Conservation (phyloP, 2,113 vertebrate species). For the Perca fluviatilis region DNA sequence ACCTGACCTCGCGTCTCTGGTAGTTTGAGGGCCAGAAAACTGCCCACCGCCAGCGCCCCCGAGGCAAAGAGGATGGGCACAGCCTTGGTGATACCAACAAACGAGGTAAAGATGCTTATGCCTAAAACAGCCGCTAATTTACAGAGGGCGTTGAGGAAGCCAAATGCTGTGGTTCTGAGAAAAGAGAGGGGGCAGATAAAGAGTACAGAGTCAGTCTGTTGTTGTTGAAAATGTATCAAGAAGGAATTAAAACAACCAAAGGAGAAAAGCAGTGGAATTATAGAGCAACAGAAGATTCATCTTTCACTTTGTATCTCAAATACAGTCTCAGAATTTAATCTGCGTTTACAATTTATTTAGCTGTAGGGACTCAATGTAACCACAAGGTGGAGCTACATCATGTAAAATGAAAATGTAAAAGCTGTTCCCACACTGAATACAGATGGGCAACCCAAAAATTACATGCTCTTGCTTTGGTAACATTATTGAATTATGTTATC, state of each 20-base stretch:
- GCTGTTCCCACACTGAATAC: neutral
- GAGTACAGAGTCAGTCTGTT: neutral
- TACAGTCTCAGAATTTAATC: neutral
- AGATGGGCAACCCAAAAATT: neutral
- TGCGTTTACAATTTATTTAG: neutral
- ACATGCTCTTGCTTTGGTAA: neutral
- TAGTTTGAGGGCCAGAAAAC: slow-evolving; percentile 93
- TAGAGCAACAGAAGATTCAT: neutral
- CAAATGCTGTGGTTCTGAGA: slow-evolving; percentile 93
- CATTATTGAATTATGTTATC: neutral
- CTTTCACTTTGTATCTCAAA: neutral
- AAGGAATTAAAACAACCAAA: neutral
- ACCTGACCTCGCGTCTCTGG: slow-evolving; percentile 95
- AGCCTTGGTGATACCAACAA: slow-evolving; percentile 95
- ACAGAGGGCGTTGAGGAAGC: slow-evolving; percentile 96
- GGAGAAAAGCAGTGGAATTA: neutral
- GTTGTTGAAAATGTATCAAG: neutral
- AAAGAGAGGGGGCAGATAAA: neutral
- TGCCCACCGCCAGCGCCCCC: slow-evolving; percentile 90
- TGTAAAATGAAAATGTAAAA: neutral
- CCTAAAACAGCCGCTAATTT: slow-evolving; percentile 94
- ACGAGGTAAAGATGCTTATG: slow-evolving; percentile 97
- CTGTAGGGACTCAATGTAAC: slow-evolving; percentile 9
- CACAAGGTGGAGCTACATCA: slow-evolving; percentile 67
- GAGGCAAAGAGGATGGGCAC: slow-evolving; percentile 96